Base-by-base conservation (phyloP, 1,140 invertebrate genomes). In the Lepidurus arcticus region DNA sequence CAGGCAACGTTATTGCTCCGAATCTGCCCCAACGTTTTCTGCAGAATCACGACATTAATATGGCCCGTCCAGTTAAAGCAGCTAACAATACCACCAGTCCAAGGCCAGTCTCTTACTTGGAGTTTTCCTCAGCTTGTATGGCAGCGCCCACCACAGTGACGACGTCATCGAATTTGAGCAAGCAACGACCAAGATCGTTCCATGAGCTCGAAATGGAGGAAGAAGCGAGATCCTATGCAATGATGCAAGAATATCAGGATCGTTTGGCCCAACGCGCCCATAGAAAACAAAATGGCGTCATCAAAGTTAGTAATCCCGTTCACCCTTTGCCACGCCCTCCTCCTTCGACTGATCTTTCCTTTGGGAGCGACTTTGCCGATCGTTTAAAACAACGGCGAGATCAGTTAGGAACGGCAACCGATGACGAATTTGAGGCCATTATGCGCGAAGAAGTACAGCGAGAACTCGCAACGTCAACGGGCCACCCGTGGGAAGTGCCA, bases 201-300 rank as follows among this genome's bases (percentile, higher is more conserved):
- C 75, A 76, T 43, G 75, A 76, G 24, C 43, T 44, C 13, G 75
- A 78, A 44, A 24, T 47, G 24, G 75, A 76, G 47, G 73, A 34
- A 13, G 78, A 78, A 43, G 78, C 78, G 8, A 42, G 24, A 43
- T 73, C 45, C 11, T 43, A 78, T n/a, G 44, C 77, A 13, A 94
- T 94, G 92, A 93, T 92, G 82, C 88, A 91, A 79, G 93, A 94
- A 84, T 94, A 93, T 84, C 89, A 93, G 83, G 86, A 88, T 81
- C 91, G 93, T 85, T 90, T 94, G 76, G 88, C 90, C 1, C 91
- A 93, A 84, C 87, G 92, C n/a, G 89, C 92, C 80, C 89, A 93
- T 82, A 87, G 93, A 43, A 91, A 90, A 77, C 88, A 92, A 74
- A 89, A 92, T 43, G 93, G 92, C 84, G 87, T 93, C 16, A 90